Evolutionary conservation across 2,888 invertebrate genomes (phyloP).

Genomic region (Agrochola lychnidis): DNA sequence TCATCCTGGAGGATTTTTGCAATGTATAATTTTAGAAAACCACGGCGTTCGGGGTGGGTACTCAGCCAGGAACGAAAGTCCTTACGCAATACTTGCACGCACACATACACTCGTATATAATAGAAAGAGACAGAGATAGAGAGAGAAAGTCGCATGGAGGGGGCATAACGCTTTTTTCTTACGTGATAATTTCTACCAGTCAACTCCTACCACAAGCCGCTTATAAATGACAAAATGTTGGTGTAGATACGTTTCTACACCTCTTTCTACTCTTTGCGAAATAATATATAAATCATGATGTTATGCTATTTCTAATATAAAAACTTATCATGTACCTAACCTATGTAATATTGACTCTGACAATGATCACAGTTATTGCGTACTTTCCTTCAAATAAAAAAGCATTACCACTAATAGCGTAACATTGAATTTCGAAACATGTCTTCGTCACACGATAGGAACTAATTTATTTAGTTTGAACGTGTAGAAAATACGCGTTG

Average conservation of each 20-base stretch:
- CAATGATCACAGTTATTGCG: neutral
- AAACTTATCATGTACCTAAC: neutral
- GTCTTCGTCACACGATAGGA: conserved; percentile 12
- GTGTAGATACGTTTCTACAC: too few relatives aligned
- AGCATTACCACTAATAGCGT: neutral
- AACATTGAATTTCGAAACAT: conserved; percentile 26
- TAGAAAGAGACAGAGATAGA: too few relatives aligned
- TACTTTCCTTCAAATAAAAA: conserved; percentile 3
- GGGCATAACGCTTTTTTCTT: too few relatives aligned
- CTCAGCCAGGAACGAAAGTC: too few relatives aligned
- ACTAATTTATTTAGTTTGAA: conserved; percentile 39
- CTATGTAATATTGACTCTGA: neutral
- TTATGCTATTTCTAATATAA: neutral
- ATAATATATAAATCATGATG: neutral
- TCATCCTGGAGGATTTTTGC: neutral
- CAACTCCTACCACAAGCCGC: too few relatives aligned
- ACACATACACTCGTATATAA: too few relatives aligned
- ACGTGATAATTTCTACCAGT: too few relatives aligned
- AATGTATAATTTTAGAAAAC: too few relatives aligned
- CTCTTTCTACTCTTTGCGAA: neutral
- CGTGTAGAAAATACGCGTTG: conserved; percentile 45
- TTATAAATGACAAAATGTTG: too few relatives aligned
- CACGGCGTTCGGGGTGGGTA: too few relatives aligned
- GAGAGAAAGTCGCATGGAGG: too few relatives aligned
- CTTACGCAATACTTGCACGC: too few relatives aligned